Percentiles rank a stretch among this genome's conserved stretches.
Conservation (phyloP, 2,888 invertebrate species). For the Bombyx huttoni region DNA sequence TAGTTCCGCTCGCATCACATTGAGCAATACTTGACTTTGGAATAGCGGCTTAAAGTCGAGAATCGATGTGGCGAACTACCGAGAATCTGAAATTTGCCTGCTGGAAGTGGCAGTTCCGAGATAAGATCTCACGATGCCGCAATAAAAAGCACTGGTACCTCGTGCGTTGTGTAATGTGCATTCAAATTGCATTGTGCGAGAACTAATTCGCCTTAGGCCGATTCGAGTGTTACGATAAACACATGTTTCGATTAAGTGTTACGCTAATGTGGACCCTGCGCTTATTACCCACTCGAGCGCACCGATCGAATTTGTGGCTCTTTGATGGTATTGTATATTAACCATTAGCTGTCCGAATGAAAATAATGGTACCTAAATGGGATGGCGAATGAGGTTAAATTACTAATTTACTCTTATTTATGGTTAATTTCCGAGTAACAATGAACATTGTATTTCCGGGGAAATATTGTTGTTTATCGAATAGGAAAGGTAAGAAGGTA, state of each 20-base stretch:
- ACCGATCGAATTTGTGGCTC: conserved; percentile 20
- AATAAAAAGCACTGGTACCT: conserved; percentile 70
- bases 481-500: conserved; percentile 16
- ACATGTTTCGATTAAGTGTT: conserved; percentile 66
- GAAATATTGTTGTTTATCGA: conserved; percentile 4
- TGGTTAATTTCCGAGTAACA: conserved; percentile 3
- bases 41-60: conserved; percentile 40
- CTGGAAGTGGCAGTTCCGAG: conserved; percentile 71
- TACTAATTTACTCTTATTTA: conserved; percentile 3
- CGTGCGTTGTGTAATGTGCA: conserved; percentile 73
- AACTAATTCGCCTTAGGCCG: conserved; percentile 72
- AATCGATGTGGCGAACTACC: conserved; percentile 23
- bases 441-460: conserved; percentile 1
- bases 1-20: conserved; percentile 16
- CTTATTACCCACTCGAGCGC: conserved; percentile 32
- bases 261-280: conserved; percentile 39
- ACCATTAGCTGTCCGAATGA: conserved; percentile 8
- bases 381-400: conserved; percentile 1
- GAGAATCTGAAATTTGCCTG: conserved; percentile 68
- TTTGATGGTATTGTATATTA: conserved; percentile 9
- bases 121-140: conserved; percentile 73
- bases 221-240: conserved; percentile 70
- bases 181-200: conserved; percentile 73
- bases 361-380: conserved; percentile 5
- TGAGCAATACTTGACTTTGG: conserved; percentile 35